Percentiles rank a stretch among this genome's conserved stretches.
phyloP scores from a whole-genome alignment of 2,888 invertebrate species.

The Leucoma salicis region DNA sequence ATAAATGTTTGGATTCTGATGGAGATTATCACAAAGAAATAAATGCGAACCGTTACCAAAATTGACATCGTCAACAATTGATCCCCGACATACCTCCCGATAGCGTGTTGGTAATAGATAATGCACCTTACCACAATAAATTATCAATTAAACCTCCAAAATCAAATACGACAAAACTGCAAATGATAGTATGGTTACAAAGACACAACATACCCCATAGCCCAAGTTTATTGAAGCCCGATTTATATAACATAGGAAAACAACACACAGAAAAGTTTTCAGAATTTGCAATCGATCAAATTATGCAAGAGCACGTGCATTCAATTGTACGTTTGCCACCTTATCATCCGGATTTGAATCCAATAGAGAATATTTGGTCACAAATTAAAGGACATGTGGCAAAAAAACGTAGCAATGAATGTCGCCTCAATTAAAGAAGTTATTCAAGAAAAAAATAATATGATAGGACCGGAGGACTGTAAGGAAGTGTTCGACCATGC shows the following conservation, averaged over 20 bases:
- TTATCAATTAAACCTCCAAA: neutral
- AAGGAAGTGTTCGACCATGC: too few species aligned
- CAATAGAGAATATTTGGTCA: neutral
- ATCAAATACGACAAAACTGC: neutral
- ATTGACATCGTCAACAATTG: neutral
- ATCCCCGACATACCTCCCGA: neutral
- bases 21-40: neutral
- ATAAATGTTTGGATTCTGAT: neutral
- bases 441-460: too few species aligned
- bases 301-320: neutral
- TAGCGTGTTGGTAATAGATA: neutral
- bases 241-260: slow-evolving; percentile 1
- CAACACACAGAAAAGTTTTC: neutral
- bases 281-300: neutral
- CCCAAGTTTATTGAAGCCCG: slow-evolving; percentile 1
- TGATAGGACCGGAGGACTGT: too few species aligned
- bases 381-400: neutral
- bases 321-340: neutral
- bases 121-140: neutral
- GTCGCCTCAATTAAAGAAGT: too few species aligned
- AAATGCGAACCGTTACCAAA: neutral
- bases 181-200: too few species aligned
- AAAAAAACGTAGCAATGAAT: neutral
- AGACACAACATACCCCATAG: slow-evolving; percentile 1
- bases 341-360: neutral